phyloP scores from a whole-genome alignment of 1,140 invertebrate species.

The Carposina sasakii region DNA sequence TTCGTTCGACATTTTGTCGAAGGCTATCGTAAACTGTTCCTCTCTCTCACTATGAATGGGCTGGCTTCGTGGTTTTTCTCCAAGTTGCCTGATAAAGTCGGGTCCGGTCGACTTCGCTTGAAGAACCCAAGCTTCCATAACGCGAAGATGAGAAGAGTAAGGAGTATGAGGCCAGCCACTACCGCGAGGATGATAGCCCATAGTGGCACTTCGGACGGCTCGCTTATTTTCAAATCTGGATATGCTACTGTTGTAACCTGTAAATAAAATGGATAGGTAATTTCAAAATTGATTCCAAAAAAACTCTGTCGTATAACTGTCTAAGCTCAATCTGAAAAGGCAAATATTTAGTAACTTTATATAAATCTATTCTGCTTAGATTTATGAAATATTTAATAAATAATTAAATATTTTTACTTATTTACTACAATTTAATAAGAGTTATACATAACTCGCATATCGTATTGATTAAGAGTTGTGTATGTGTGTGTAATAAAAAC shows the following conservation, averaged over 20 bases:
- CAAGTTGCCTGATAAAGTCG: conserved; percentile 86
- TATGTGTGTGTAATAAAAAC: no score
- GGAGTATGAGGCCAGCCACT: conserved; percentile 83
- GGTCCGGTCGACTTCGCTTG: conserved; percentile 85
- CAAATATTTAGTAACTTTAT: no score
- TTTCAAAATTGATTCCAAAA: no score
- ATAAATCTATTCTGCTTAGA: no score
- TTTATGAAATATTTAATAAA: no score
- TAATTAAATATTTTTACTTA: no score
- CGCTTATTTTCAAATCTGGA: conserved; percentile 82
- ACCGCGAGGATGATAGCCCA: conserved; percentile 90
- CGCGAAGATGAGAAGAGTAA: conserved; percentile 83
- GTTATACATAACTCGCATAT: no score
- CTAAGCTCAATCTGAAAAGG: no score
- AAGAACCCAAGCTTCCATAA: conserved; percentile 93
- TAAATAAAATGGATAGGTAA: conserved; percentile 32
- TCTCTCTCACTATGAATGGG: conserved; percentile 66
- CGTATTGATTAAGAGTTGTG: no score
- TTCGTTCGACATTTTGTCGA: no score
- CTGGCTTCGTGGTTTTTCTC: conserved; percentile 81
- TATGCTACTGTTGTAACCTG: conserved; percentile 87
- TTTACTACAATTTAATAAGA: no score
- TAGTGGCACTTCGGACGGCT: conserved; percentile 80
- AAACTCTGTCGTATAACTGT: no score
- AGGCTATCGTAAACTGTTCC: conserved; percentile 61